Base-by-base conservation (phyloP, 2,113 vertebrate species). In the Sylvia atricapilla region DNA sequence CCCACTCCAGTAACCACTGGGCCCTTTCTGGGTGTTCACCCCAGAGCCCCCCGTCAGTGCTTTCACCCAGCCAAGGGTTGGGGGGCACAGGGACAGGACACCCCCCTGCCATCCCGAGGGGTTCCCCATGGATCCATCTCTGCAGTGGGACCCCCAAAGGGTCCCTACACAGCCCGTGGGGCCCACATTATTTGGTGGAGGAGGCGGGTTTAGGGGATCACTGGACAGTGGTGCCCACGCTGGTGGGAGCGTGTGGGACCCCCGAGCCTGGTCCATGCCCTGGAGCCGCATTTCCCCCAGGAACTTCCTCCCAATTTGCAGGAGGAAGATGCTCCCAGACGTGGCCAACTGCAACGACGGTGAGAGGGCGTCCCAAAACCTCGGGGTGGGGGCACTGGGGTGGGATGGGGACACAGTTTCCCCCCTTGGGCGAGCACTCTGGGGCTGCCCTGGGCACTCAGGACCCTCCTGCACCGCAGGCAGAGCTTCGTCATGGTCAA, bases 401-500 rank as follows among this genome's bases (percentile, higher is more conserved):
- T 22, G 30, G 58, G 35, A 24, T 31, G 31, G 59, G 37, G 21
- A 28, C 35, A 43, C 9, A 10, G 18, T 7, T 56, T 9, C 4
- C 12, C 9, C 15, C 8, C 15, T 27, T 12, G 1, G 14, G 13
- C 14, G 30, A n/a, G 67, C 15, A 3, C 22, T 72, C 41, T 41
- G 58, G 73, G 31, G 6, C 13, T 21, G 27, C 37, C 18, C 30
- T 8, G 5, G 13, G 31, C 19, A 16, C 64, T 90, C 80, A 81
- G 74, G 17, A 7, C 28, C 35, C 17, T 76, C 27, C 13, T 56
- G 49, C 86, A 70, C 41, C 46, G 9, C 93, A 99, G 99, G 96
- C 99, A 99, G 97, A 99, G 99, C 93, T 99, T 99, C 27, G 99
- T 98, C 3, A 96, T 99, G 43, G 98, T 99, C 28, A 98, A 98